A percentile compares a stretch with the other conserved stretches of the same genome.
phyloP scores from a whole-genome alignment of 2,888 invertebrate genomes.

The Epinotia nisella region DNA sequence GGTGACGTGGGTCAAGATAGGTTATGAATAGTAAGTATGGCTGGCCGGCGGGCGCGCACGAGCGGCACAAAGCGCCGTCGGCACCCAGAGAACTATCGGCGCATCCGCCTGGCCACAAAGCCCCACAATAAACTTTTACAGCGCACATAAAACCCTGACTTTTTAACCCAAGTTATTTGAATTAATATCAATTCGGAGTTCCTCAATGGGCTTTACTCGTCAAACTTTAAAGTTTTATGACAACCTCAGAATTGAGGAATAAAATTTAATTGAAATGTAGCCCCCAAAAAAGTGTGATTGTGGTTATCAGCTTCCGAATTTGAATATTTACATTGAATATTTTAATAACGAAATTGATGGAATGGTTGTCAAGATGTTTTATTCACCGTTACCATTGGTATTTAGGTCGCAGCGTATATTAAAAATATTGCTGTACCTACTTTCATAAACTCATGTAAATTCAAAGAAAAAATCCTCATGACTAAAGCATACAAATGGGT shows the following conservation, averaged over 20 bases:
- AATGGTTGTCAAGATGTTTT: conserved; percentile 35
- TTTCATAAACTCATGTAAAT: conserved; percentile 20
- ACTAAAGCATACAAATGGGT: conserved; percentile 3
- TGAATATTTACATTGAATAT: conserved; percentile 82
- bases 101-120: conserved; percentile 83
- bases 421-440: conserved; percentile 22
- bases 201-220: conserved; percentile 85
- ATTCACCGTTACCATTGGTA: conserved; percentile 10
- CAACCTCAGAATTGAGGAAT: conserved; percentile 81
- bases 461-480: conserved; percentile 9
- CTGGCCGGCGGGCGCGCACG: conserved; percentile 46
- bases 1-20: not conserved
- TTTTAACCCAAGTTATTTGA: conserved; percentile 85
- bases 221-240: conserved; percentile 84
- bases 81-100: conserved; percentile 72
- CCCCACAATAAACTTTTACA: conserved; percentile 84
- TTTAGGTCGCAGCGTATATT: conserved; percentile 18
- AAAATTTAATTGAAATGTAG: conserved; percentile 85
- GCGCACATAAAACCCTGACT: conserved; percentile 83
- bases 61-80: conserved; percentile 61
- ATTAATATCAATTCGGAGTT: conserved; percentile 85
- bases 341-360: conserved; percentile 56
- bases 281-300: conserved; percentile 79
- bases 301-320: conserved; percentile 84
- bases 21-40: not conserved